Percentiles rank a stretch among this genome's conserved stretches.
These are phyloP conservation scores for Muscina levida DNA, from an alignment of 2,888 invertebrate genomes.

Conservation along the genomic window DNA sequence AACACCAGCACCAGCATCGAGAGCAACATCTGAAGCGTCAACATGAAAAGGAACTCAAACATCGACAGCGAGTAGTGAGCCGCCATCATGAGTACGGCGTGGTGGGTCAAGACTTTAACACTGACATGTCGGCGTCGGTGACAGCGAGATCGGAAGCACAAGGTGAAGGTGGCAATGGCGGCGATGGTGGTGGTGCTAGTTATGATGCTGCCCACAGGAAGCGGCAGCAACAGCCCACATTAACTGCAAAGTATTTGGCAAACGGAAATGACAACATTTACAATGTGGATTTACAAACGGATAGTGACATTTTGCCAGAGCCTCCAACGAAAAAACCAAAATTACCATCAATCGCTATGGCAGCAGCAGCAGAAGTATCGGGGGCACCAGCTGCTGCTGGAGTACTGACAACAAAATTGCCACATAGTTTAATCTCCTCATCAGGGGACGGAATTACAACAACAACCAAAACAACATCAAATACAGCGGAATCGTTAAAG, in stretches of 20 bases:
- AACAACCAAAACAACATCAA: constrained; percentile 23
- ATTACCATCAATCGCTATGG: constrained; percentile 61
- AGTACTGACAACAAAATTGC: constrained; percentile 41
- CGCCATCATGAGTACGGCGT: constrained; percentile 59
- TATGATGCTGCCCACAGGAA: constrained; percentile 17
- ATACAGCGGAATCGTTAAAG: constrained; percentile 42
- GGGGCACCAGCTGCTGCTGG: constrained; percentile 43
- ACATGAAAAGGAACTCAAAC: constrained; percentile 69
- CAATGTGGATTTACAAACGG: constrained; percentile 72
- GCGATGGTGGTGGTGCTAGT: constrained; percentile 12
- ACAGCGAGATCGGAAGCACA: constrained; percentile 30
- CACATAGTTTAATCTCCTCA: constrained; percentile 51
- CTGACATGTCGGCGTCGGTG: constrained; percentile 24
- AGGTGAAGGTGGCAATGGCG: constrained; percentile 14
- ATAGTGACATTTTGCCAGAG: constrained; percentile 77
- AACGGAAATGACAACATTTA: constrained; percentile 68
- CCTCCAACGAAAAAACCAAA: constrained; percentile 76
- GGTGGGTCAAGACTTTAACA: constrained; percentile 55
- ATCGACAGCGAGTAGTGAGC: constrained; percentile 58
- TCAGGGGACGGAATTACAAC: constrained; percentile 25
- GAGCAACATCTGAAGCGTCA: constrained; percentile 76
- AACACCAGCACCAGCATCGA: constrained; percentile 77
- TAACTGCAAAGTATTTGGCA: constrained; percentile 54
- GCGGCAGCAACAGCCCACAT: constrained; percentile 47
- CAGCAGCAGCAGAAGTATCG: constrained; percentile 48